Conservation (phyloP, 2,113 vertebrate species). For the Morphnarchus princeps region DNA sequence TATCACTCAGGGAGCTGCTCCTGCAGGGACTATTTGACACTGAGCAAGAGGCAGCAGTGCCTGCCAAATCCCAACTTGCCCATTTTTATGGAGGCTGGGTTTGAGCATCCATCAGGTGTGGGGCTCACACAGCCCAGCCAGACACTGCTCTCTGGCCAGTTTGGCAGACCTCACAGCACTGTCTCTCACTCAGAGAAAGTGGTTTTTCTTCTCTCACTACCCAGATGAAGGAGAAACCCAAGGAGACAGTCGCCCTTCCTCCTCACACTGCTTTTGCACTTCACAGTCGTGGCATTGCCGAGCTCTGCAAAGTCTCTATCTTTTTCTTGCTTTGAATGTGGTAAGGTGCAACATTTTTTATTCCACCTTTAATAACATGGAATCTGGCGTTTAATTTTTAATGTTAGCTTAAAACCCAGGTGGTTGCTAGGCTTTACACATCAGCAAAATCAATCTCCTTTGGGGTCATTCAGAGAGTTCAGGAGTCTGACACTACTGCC, state of each 20-base stretch:
- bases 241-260: not conserved
- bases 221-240: not conserved
- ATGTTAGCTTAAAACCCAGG: not conserved
- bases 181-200: not conserved
- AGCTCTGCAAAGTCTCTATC: not conserved
- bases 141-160: not conserved
- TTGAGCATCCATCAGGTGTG: not conserved
- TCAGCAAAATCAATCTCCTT: not conserved
- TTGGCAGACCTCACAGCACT: not conserved
- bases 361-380: not conserved
- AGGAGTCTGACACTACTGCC: not conserved
- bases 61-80: not conserved
- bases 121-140: not conserved
- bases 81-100: not conserved
- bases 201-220: not conserved
- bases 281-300: rapidly evolving
- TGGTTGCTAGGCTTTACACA: not conserved
- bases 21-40: not conserved
- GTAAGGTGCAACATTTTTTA: not conserved
- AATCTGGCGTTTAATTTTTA: constrained; percentile 24
- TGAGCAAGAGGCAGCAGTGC: not conserved
- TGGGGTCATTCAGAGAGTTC: constrained; percentile 21
- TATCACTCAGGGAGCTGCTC: not conserved
- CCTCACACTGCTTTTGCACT: not conserved
- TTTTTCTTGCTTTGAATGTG: not conserved